Conservation (phyloP, 2,113 vertebrate genomes). For the Muscicapa adusta region DNA sequence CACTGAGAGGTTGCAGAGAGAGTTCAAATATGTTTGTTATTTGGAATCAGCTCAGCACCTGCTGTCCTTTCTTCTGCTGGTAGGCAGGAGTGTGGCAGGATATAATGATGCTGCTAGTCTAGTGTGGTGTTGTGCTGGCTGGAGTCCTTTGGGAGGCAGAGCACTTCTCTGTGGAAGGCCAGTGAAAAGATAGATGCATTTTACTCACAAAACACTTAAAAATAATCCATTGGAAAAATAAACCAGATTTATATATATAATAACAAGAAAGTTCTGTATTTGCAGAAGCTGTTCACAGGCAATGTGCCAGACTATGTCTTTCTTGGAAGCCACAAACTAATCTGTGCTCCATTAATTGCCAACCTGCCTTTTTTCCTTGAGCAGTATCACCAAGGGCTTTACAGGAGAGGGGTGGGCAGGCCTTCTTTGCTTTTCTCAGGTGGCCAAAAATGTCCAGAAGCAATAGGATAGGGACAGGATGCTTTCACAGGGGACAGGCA, state of each 20-base stretch:
- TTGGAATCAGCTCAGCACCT: not conserved
- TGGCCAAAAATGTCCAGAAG: not conserved
- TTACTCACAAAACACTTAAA: not conserved
- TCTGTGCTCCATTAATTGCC: not conserved
- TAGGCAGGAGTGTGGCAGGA: not conserved
- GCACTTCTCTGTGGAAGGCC: not conserved
- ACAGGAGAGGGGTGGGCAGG: fast-evolving
- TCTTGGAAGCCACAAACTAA: not conserved
- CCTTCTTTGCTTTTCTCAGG: not conserved
- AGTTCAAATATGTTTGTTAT: not conserved
- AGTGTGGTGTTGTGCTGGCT: not conserved
- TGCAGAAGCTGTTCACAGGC: not conserved
- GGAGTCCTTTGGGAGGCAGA: not conserved
- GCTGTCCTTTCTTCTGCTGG: not conserved
- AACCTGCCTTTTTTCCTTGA: not conserved
- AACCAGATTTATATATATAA: not conserved
- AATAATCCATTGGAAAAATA: not conserved
- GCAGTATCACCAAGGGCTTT: not conserved
- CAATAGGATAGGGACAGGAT: not conserved
- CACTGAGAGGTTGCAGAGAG: not conserved
- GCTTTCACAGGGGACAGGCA: not conserved
- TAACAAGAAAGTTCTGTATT: not conserved
- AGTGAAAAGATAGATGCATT: not conserved
- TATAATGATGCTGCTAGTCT: not conserved
- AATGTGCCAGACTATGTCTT: not conserved